These are phyloP conservation scores for Coendou prehensilis DNA, from an alignment of 2,797 vertebrate genomes.

Conservation along the genomic window DNA sequence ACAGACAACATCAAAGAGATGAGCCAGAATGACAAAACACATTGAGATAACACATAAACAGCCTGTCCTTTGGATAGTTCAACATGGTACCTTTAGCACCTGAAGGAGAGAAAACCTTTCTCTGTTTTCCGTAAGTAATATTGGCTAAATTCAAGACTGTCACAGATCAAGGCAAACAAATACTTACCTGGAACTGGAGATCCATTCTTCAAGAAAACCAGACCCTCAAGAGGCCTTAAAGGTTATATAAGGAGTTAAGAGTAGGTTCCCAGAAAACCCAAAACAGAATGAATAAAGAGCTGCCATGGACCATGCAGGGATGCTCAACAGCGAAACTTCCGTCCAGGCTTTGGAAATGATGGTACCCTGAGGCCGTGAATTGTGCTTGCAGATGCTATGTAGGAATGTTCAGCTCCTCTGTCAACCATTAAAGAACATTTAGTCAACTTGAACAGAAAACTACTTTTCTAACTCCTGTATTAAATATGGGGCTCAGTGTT, in stretches of 20 bases:
- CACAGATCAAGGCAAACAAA: constrained; percentile 48
- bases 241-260: constrained; percentile 14
- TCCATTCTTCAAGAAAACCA: constrained; percentile 4
- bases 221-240: constrained; percentile 37
- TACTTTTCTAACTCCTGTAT: not conserved
- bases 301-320: not conserved
- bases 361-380: not conserved
- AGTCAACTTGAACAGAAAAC: not conserved
- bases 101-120: not conserved
- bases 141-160: constrained; percentile 53
- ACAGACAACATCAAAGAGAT: constrained; percentile 54
- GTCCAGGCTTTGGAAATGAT: not conserved
- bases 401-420: constrained; percentile 34
- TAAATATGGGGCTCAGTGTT: not conserved
- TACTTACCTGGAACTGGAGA: constrained; percentile 35
- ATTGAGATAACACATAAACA: constrained; percentile 14
- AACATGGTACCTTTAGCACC: not conserved
- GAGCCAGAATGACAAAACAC: constrained; percentile 55
- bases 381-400: not conserved
- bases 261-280: not conserved
- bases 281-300: not conserved
- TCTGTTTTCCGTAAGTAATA: not conserved
- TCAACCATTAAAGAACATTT: constrained; percentile 54
- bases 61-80: constrained; percentile 23
- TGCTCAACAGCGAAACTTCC: not conserved